Evolutionary conservation across 2,888 invertebrate species (phyloP).

Genomic region (Coleophora deauratella): DNA sequence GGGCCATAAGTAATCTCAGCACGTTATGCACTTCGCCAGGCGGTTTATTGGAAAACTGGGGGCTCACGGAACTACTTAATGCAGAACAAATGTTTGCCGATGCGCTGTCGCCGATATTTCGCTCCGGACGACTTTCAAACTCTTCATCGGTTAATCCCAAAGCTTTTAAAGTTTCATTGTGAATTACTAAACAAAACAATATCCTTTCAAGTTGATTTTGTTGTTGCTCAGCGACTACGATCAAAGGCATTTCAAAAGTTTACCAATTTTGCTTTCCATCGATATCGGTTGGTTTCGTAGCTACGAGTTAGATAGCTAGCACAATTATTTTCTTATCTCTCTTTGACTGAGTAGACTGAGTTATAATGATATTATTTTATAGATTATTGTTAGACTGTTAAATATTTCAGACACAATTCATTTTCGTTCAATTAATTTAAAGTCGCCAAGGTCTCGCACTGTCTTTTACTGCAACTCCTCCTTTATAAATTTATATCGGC

Average conservation of each 20-base stretch:
- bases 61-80: conserved; percentile 19
- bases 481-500: conserved; percentile 67
- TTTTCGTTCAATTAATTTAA: conserved; percentile 66
- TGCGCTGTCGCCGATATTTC: conserved; percentile 19
- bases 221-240: conserved; percentile 6
- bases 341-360: no score
- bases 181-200: no score
- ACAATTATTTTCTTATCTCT: no score
- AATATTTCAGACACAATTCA: conserved; percentile 50
- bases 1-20: conserved; percentile 62
- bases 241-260: no score
- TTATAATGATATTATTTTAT: no score
- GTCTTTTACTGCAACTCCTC: conserved; percentile 54
- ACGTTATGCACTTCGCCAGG: conserved; percentile 59
- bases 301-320: conserved; percentile 9
- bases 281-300: no score
- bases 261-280: no score
- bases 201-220: no score
- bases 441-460: conserved; percentile 51
- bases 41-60: conserved; percentile 62
- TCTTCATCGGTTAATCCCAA: not conserved
- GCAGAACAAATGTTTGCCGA: conserved; percentile 25
- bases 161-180: no score
- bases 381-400: conserved; percentile 18
- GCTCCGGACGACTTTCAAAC: not conserved